phyloP scores from a whole-genome alignment of 1,140 invertebrate species.

The Diplogasteroides magnus region DNA sequence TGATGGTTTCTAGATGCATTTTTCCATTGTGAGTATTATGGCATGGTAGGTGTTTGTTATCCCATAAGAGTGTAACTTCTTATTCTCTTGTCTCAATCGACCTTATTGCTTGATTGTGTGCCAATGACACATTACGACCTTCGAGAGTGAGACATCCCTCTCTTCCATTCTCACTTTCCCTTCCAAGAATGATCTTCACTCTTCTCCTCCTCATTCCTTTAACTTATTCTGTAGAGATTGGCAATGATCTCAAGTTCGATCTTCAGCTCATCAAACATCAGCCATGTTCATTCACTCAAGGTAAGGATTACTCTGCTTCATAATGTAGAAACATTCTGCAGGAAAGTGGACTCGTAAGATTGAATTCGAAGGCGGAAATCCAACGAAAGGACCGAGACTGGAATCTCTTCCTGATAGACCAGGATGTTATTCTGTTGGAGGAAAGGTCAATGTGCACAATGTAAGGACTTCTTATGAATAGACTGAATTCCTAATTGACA shows the following conservation, averaged over 20 bases:
- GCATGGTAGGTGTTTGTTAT: too few relatives aligned
- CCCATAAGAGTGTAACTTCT: too few relatives aligned
- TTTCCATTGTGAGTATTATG: too few relatives aligned
- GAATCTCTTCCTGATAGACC: conserved; percentile 20
- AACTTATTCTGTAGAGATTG: conserved; percentile 28
- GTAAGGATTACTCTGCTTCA: conserved; percentile 11
- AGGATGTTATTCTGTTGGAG: conserved; percentile 51
- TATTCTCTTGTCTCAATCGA: too few relatives aligned
- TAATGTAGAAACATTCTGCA: conserved; percentile 30
- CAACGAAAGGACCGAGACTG: conserved; percentile 44
- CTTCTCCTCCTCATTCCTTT: conserved; percentile 2
- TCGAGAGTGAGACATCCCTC: too few relatives aligned
- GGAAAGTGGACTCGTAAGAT: conserved; percentile 50
- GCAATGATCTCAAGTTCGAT: conserved; percentile 47
- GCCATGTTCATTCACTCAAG: conserved; percentile 41
- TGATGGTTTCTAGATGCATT: too few relatives aligned
- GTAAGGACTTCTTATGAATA: neutral
- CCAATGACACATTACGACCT: too few relatives aligned
- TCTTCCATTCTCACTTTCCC: neutral
- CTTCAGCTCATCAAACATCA: conserved; percentile 54
- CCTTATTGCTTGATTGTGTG: too few relatives aligned
- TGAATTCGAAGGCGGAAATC: conserved; percentile 51
- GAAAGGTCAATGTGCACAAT: conserved; percentile 38
- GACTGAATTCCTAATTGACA: conserved; percentile 10
- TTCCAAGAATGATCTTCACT: neutral